phyloP scores from a whole-genome alignment of 2,797 vertebrate species.

The Scolopax bukidnonensis region DNA sequence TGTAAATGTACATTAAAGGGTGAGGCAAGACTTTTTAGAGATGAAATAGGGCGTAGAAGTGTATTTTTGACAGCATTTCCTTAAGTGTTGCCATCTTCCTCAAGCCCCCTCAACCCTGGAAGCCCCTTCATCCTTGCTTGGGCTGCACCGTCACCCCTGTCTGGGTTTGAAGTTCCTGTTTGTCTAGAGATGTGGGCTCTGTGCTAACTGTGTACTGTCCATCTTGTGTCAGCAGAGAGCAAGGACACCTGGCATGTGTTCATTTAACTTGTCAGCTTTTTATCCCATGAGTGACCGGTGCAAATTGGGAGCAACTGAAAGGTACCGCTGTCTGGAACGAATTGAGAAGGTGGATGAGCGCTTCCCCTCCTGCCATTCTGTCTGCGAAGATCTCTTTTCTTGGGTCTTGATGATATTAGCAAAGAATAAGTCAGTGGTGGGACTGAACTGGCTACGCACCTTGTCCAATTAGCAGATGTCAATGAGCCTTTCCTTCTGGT shows the following conservation, averaged over 20 bases:
- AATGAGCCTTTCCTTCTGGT: not conserved
- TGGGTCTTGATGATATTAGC: not conserved
- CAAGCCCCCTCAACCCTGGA: not conserved
- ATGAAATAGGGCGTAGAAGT: too few relatives aligned
- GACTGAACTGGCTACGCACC: fast-evolving
- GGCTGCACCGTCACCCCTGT: fast-evolving
- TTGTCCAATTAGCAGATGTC: not conserved
- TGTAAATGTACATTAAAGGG: fast-evolving
- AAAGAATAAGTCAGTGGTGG: not conserved
- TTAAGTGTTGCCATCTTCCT: not conserved
- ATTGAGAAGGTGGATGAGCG: not conserved
- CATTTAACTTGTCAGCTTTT: not conserved
- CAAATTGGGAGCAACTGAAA: not conserved
- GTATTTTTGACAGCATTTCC: not conserved
- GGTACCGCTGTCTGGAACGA: not conserved
- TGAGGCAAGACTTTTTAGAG: not conserved
- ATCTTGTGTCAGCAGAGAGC: not conserved
- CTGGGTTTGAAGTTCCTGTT: fast-evolving
- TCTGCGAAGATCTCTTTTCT: not conserved
- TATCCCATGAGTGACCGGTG: not conserved
- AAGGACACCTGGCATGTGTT: not conserved
- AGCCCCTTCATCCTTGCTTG: fast-evolving
- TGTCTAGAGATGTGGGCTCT: not conserved
- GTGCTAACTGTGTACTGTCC: fast-evolving
- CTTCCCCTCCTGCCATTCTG: not conserved